Evolutionary conservation across 2,113 vertebrate genomes (phyloP).

Genomic region (Cygnus atratus): DNA sequence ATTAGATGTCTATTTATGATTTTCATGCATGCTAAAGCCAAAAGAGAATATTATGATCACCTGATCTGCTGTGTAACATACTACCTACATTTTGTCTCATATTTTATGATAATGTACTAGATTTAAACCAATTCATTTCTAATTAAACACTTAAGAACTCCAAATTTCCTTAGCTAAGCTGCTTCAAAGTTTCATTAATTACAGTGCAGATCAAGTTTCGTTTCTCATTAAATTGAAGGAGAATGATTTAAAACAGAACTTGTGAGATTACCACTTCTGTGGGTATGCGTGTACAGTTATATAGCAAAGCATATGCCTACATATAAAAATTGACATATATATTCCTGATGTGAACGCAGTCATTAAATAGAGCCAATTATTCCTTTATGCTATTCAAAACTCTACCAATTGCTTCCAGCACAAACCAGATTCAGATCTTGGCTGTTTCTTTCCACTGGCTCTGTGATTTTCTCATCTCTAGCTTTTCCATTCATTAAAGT

Average conservation of each 20-base stretch:
- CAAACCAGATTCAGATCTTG: background rate
- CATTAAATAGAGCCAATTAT: background rate
- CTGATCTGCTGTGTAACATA: background rate
- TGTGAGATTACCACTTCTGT: background rate
- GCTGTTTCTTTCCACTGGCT: background rate
- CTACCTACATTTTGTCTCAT: background rate
- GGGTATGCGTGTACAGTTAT: background rate
- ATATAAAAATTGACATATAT: background rate
- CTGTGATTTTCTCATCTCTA: background rate
- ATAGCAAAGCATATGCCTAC: background rate
- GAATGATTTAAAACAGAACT: conserved; percentile 11
- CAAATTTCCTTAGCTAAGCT: background rate
- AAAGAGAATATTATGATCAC: background rate
- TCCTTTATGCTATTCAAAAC: background rate
- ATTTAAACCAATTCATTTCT: background rate
- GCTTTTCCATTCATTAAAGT: background rate
- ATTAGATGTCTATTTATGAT: background rate
- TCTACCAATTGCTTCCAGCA: background rate
- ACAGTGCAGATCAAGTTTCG: background rate
- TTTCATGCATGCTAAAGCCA: background rate
- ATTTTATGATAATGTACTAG: background rate
- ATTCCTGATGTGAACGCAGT: background rate
- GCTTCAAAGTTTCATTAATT: conserved; percentile 13
- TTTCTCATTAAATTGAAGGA: background rate
- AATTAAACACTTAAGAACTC: background rate